These are phyloP conservation scores for Brachionus calyciflorus DNA, from an alignment of 1,140 invertebrate genomes.

Conservation along the genomic window DNA sequence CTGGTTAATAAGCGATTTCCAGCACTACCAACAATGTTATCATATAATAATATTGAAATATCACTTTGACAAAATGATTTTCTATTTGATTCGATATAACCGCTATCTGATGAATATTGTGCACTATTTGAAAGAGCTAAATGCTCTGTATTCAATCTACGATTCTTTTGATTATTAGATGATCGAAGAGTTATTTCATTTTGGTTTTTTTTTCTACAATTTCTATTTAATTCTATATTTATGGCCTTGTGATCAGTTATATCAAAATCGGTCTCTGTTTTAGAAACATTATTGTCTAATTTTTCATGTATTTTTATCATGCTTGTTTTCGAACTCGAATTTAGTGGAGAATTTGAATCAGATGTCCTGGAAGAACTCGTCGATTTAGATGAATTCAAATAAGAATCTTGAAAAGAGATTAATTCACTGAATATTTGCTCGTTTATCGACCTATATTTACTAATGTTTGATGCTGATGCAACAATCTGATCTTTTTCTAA, in stretches of 20 bases:
- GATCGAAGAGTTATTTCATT: too few relatives aligned
- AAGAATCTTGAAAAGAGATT: not conserved
- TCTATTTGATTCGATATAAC: not conserved
- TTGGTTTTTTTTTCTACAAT: too few relatives aligned
- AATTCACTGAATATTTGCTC: constrained; percentile 40
- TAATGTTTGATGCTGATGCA: not conserved
- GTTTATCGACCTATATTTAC: constrained; percentile 13
- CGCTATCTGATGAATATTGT: not conserved
- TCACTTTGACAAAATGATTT: not conserved
- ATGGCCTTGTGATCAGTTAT: too few relatives aligned
- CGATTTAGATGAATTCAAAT: not conserved
- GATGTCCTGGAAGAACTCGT: not conserved
- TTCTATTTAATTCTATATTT: too few relatives aligned
- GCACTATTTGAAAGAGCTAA: not conserved
- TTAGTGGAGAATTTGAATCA: not conserved
- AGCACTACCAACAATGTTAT: constrained; percentile 27
- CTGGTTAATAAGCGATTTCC: not conserved
- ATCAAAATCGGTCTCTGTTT: too few relatives aligned
- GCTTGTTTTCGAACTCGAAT: not conserved
- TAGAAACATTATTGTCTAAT: not conserved
- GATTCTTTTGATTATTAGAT: not conserved
- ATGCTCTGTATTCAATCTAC: not conserved
- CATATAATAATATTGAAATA: not conserved
- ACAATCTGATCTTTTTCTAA: not conserved
- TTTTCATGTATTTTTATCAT: not conserved